Percentiles rank a stretch among this genome's conserved stretches.
Evolutionary conservation across 1,140 invertebrate species (phyloP).

Genomic region (Sycophaga agraensis): DNA sequence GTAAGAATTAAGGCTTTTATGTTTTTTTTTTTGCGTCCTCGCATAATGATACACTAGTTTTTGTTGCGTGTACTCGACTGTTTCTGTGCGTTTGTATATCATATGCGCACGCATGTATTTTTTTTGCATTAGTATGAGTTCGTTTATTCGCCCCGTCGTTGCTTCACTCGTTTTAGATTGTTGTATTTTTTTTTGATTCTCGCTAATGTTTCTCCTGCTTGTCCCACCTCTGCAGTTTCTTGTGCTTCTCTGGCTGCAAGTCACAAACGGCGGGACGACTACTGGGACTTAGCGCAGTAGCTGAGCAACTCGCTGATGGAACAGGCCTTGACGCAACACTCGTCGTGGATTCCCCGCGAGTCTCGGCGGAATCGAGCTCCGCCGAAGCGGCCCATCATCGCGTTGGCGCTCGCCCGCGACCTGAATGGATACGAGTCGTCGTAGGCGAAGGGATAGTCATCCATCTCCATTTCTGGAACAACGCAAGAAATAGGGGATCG

Average conservation of each 20-base stretch:
- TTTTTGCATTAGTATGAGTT: too few relatives aligned
- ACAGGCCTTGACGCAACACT: constrained; percentile 56
- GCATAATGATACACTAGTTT: too few relatives aligned
- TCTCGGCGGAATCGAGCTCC: constrained; percentile 43
- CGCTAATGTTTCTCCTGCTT: background rate
- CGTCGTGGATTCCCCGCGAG: constrained; percentile 53
- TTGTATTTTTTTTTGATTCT: too few relatives aligned
- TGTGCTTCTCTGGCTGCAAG: background rate
- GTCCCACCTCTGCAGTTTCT: background rate
- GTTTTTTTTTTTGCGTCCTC: too few relatives aligned
- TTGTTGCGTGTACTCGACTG: too few relatives aligned
- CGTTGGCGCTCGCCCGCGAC: constrained; percentile 42
- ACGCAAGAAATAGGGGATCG: too few relatives aligned
- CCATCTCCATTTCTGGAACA: constrained; percentile 48
- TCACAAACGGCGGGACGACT: too few relatives aligned
- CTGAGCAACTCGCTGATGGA: constrained; percentile 48
- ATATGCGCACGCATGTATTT: too few relatives aligned
- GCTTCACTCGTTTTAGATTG: too few relatives aligned
- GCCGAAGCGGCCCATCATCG: constrained; percentile 42
- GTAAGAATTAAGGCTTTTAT: too few relatives aligned
- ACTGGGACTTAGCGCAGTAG: constrained; percentile 46
- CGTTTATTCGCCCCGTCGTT: too few relatives aligned
- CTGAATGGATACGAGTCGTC: constrained; percentile 45
- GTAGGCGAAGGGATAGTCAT: constrained; percentile 40
- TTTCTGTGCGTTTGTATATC: too few relatives aligned